These are phyloP conservation scores for Corynorhinus townsendii DNA, from an alignment of 2,113 vertebrate genomes.

Conservation along the genomic window DNA sequence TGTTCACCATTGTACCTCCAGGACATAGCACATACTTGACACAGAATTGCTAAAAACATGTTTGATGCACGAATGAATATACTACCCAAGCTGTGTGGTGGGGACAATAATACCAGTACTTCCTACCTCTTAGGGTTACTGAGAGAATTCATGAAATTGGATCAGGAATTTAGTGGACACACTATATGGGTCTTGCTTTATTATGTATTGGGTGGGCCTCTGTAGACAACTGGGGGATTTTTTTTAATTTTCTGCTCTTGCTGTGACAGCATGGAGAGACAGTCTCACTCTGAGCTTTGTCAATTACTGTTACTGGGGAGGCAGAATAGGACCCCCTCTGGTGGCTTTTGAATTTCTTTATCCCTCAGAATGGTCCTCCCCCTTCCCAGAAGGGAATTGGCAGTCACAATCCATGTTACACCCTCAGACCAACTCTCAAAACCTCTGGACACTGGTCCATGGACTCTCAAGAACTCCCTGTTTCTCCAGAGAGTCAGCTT, in stretches of 20 bases:
- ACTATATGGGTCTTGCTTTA: neutral
- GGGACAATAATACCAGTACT: too few species aligned
- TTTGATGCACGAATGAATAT: neutral
- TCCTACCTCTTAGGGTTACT: neutral
- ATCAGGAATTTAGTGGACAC: neutral
- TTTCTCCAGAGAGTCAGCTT: neutral
- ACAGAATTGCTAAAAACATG: neutral
- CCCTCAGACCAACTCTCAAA: neutral
- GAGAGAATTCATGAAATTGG: neutral
- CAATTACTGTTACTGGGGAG: neutral
- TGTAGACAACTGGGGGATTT: neutral
- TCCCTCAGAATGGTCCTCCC: neutral
- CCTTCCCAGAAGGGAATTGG: neutral
- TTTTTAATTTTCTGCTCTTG: neutral
- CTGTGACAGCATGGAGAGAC: neutral
- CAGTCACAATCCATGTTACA: neutral
- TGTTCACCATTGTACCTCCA: neutral
- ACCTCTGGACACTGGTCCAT: neutral
- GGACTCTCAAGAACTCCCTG: neutral
- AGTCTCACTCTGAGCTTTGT: neutral
- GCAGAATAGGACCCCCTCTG: neutral
- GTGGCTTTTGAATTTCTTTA: neutral
- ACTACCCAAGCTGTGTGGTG: neutral
- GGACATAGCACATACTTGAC: neutral
- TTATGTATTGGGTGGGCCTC: neutral